Conservation (phyloP, 2,888 invertebrate species). For the Euphydryas editha region DNA sequence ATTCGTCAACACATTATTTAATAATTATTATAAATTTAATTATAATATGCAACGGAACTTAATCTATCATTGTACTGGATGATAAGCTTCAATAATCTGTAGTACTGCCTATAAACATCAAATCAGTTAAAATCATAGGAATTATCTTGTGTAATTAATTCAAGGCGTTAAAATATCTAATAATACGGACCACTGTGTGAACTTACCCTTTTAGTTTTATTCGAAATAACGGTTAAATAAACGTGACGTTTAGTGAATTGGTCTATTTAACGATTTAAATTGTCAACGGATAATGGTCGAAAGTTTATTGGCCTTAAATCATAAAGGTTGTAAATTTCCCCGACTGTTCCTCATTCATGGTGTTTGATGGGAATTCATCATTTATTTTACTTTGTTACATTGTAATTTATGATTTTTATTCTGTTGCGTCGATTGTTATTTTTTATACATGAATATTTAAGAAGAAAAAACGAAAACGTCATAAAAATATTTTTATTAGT, state of each 20-base stretch:
- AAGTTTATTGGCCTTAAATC: constrained; percentile 74
- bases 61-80: too few species aligned
- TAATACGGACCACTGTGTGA: constrained; percentile 4
- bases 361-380: constrained; percentile 58
- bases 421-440: constrained; percentile 30
- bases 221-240: constrained; percentile 63
- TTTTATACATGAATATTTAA: not conserved
- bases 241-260: constrained; percentile 73
- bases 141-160: too few species aligned
- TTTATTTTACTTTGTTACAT: constrained; percentile 41
- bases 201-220: constrained; percentile 41
- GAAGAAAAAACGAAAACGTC: not conserved
- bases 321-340: constrained; percentile 66
- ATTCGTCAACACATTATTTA: too few species aligned
- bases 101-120: too few species aligned
- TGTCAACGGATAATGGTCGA: constrained; percentile 69
- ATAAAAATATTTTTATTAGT: too few species aligned
- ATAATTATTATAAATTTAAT: too few species aligned
- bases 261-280: constrained; percentile 74
- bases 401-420: constrained; percentile 36
- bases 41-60: too few species aligned
- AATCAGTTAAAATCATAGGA: too few species aligned
- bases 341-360: constrained; percentile 51
- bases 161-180: not conserved
- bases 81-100: too few species aligned